Percentiles rank a stretch among this genome's conserved stretches.
Conservation (phyloP, 2,113 vertebrate species). For the Gymnogyps californianus region DNA sequence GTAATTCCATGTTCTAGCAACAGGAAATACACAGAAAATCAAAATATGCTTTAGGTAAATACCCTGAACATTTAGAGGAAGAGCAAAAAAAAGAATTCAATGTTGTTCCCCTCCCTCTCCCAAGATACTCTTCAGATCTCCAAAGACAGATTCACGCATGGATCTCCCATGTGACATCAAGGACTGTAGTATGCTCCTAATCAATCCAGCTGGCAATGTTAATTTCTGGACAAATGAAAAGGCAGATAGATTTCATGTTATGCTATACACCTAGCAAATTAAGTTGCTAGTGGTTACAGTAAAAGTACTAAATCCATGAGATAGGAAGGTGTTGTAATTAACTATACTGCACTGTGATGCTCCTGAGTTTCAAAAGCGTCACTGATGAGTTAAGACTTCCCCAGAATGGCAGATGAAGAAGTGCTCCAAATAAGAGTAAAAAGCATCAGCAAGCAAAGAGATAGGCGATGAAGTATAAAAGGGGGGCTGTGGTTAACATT, state of each 20-base stretch:
- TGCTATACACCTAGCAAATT: not conserved
- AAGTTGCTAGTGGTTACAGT: not conserved
- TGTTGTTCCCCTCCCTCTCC: not conserved
- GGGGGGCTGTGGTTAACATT: not conserved
- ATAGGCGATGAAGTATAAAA: not conserved
- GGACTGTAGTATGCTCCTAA: not conserved
- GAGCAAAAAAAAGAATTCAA: not conserved
- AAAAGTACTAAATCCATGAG: not conserved
- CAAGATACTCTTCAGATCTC: not conserved
- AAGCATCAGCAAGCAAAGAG: not conserved
- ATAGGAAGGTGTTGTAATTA: not conserved
- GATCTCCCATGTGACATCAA: not conserved
- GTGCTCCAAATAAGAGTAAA: not conserved
- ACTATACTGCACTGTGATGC: not conserved
- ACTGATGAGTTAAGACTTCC: not conserved
- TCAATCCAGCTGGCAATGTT: not conserved
- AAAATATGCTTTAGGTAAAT: not conserved
- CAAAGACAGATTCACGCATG: not conserved
- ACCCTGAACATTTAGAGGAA: not conserved
- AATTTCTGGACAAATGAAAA: not conserved
- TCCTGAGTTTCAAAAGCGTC: not conserved
- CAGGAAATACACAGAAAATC: not conserved
- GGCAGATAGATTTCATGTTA: not conserved
- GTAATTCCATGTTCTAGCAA: not conserved
- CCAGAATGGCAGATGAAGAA: not conserved